Evolutionary conservation across 2,797 vertebrate species (phyloP), one percentile per base, ranked within the genome.

Genomic region (Gymnodraco acuticeps): DNA sequence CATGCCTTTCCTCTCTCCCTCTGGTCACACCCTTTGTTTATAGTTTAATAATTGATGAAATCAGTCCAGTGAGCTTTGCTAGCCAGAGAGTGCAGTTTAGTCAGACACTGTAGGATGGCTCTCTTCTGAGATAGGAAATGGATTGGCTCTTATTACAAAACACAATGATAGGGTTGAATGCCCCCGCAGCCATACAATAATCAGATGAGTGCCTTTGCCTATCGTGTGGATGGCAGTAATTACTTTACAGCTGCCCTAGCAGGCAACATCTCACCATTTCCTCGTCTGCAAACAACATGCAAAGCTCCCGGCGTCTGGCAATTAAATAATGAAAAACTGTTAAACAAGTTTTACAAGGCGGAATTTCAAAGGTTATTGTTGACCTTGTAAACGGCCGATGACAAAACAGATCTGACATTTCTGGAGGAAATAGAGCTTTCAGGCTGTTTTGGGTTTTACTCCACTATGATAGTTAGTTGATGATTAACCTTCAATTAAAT

Each of bases 31-130:
- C n/a, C 51, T 15, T 41, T 67, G 47, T 42, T 73, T 41, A 46
- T 10, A 5, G 71, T 67, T 85, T 70, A 87, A 81, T 81, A 60
- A 88, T 75, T 86, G 3, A 87, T 47, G 1, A 55, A 46, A 7
- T 1, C 51, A 43, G 14, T 42, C 15, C 48, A 10, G 15, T 0
- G 33, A 62, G 15, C 14, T 10, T 23, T 65, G 3, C 5, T 4
- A 4, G 13, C 19, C 50, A 47, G 7, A 13, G 33, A 45, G 33
- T 23, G 59, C 16, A 15, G 13, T 47, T 5, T 20, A 13, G 8
- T 17, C 16, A 27, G 48, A 31, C 19, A 33, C 27, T n/a, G 19
- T 2, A 23, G n/a, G 19, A 53, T 61, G 10, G 10, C 8, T 72
- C 46, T 79, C 48, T 42, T 68, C 45, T 50, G n/a, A 78, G 50